Conservation (phyloP, 37 sponge, comb jelly and placozoan species). For the Oscarella lobularis region DNA sequence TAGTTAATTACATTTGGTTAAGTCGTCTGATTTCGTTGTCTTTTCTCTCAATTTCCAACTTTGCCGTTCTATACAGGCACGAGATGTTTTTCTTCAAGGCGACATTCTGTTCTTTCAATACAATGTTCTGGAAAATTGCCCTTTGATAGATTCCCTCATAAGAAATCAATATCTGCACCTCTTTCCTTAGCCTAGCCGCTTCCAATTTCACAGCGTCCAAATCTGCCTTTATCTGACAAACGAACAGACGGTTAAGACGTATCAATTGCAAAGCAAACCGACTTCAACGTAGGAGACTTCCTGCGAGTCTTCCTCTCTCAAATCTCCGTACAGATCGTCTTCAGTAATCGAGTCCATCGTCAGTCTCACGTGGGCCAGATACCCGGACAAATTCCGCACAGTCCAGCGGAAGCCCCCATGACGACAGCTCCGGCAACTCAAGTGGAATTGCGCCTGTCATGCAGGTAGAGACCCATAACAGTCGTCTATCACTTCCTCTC, state of each 20-base stretch:
- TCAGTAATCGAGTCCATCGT: background rate
- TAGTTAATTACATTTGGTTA: slow-evolving; percentile 12
- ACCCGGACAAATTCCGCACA: no score
- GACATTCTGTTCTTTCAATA: slow-evolving; percentile 17
- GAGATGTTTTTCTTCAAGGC: slow-evolving; percentile 70
- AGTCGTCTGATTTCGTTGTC: slow-evolving; percentile 24
- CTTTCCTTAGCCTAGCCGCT: background rate
- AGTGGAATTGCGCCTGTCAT: no score
- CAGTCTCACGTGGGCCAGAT: no score
- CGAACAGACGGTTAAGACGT: no score
- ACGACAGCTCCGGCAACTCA: no score
- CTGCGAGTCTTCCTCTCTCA: background rate
- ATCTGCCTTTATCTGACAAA: background rate
- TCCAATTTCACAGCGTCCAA: background rate
- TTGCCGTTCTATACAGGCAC: slow-evolving; percentile 71
- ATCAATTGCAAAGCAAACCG: no score
- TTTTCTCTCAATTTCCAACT: slow-evolving; percentile 45
- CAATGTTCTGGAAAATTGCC: no score
- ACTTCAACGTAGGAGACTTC: background rate
- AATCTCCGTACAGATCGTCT: background rate
- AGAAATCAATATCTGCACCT: no score
- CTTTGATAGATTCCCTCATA: no score
- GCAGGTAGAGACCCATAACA: no score
- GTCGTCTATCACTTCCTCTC: no score
- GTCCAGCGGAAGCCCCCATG: no score